Percentiles rank a stretch among this genome's conserved stretches.
Conservation (phyloP, 2,797 vertebrate species). For the Apogon hyalosoma region DNA sequence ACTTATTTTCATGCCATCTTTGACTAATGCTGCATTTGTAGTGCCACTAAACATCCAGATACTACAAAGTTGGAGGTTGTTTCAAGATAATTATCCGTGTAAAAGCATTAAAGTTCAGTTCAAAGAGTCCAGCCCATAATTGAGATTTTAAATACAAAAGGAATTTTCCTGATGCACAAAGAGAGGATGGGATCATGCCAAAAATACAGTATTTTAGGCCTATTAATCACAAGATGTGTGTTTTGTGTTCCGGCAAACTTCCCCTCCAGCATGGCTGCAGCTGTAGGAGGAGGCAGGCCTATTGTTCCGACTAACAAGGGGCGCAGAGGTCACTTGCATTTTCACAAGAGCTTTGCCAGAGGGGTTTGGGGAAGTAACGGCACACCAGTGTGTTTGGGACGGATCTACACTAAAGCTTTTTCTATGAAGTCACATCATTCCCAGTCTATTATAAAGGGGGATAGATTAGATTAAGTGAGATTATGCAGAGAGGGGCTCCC, state of each 20-base stretch:
- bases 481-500: slow-evolving; percentile 79
- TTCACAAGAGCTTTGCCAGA: slow-evolving; percentile 80
- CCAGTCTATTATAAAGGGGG: slow-evolving; percentile 78
- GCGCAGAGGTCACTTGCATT: slow-evolving; percentile 78
- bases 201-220: slow-evolving; percentile 52
- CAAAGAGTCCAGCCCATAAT: neutral
- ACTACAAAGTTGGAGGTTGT: too few species aligned
- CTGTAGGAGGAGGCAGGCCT: slow-evolving; percentile 71
- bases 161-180: slow-evolving; percentile 18
- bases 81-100: too few species aligned
- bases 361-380: slow-evolving; percentile 62
- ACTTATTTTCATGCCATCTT: too few species aligned
- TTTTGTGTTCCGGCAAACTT: slow-evolving; percentile 68
- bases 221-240: slow-evolving; percentile 66
- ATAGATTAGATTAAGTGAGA: slow-evolving; percentile 86
- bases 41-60: too few species aligned
- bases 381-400: slow-evolving; percentile 72
- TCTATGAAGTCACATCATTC: slow-evolving; percentile 77
- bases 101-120: too few species aligned
- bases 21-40: too few species aligned
- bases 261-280: slow-evolving; percentile 73
- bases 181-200: slow-evolving; percentile 36
- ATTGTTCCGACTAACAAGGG: slow-evolving; percentile 79
- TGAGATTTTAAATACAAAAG: slow-evolving; percentile 31
- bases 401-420: slow-evolving; percentile 80